A percentile compares a stretch with the other conserved stretches of the same genome.
These are phyloP conservation scores for Choristoneura fumiferana DNA, from an alignment of 1,140 invertebrate genomes.

Conservation along the genomic window DNA sequence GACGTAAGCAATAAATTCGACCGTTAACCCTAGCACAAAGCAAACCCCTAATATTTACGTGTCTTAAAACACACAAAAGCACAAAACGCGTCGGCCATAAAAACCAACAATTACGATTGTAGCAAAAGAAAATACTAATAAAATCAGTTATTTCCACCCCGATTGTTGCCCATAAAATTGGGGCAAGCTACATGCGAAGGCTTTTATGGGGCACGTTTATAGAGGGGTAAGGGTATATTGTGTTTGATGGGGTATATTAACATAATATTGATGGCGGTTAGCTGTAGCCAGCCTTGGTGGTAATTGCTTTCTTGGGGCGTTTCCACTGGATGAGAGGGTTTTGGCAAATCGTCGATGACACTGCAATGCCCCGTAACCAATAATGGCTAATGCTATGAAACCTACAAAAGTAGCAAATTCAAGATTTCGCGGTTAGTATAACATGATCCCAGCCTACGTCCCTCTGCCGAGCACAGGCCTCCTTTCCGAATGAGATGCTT, in stretches of 20 bases:
- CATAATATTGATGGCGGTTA: slow-evolving; percentile 17
- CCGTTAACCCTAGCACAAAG: background rate
- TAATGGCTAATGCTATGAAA: no score
- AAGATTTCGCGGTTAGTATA: no score
- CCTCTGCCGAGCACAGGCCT: no score
- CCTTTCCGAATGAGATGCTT: no score
- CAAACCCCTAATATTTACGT: background rate
- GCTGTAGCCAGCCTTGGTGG: slow-evolving; percentile 5
- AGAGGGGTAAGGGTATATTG: slow-evolving; percentile 1
- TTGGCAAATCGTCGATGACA: no score
- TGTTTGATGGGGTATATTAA: slow-evolving; percentile 15
- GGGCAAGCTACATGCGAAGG: slow-evolving; percentile 8
- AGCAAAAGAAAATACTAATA: slow-evolving; percentile 16
- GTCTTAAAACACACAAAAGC: background rate
- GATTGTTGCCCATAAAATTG: slow-evolving; percentile 11
- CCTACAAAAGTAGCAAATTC: no score
- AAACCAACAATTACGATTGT: slow-evolving; percentile 12
- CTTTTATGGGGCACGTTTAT: slow-evolving; percentile 1
- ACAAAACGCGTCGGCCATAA: slow-evolving; percentile 3
- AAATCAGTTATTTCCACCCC: slow-evolving; percentile 18
- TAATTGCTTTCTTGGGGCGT: background rate
- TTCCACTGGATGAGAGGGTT: background rate
- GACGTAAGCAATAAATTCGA: no score
- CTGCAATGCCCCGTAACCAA: no score
- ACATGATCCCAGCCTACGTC: no score